Percentiles rank a stretch among this genome's conserved stretches.
These are phyloP conservation scores for Crax fasciolata DNA, from an alignment of 2,797 vertebrate species.

Conservation along the genomic window DNA sequence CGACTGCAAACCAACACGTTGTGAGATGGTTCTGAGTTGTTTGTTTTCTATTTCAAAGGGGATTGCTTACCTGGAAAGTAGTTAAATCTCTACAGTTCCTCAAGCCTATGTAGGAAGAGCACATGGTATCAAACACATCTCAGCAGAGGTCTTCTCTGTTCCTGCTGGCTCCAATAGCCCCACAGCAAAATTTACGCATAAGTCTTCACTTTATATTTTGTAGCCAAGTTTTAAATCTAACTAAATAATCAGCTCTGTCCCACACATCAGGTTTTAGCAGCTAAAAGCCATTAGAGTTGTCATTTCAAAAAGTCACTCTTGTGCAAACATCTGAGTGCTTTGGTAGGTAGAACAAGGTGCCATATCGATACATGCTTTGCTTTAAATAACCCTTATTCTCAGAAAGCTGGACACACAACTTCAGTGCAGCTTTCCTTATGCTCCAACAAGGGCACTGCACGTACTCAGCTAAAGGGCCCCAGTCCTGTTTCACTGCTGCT, in stretches of 20 bases:
- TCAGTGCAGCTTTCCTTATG: not conserved
- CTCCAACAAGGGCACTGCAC: not conserved
- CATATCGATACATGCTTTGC: not conserved
- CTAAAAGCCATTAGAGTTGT: not conserved
- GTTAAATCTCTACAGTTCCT: not conserved
- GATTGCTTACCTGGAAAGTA: not conserved
- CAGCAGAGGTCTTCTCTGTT: not conserved
- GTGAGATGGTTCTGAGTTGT: accelerated
- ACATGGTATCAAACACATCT: not conserved
- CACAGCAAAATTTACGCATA: not conserved
- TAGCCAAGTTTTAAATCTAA: not conserved
- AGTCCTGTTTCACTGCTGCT: not conserved
- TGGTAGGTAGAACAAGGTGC: not conserved
- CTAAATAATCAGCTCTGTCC: not conserved
- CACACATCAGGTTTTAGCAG: not conserved
- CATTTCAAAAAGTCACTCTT: not conserved
- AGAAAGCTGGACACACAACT: not conserved
- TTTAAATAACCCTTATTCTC: not conserved
- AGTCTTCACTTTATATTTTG: not conserved
- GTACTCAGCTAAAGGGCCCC: not conserved
- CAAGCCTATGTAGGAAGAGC: not conserved
- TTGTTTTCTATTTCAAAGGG: not conserved
- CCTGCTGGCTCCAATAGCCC: not conserved
- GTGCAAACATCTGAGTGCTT: not conserved
- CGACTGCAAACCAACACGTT: not conserved